phyloP scores from a whole-genome alignment of 1,140 invertebrate genomes.

The Helicoverpa armigera region DNA sequence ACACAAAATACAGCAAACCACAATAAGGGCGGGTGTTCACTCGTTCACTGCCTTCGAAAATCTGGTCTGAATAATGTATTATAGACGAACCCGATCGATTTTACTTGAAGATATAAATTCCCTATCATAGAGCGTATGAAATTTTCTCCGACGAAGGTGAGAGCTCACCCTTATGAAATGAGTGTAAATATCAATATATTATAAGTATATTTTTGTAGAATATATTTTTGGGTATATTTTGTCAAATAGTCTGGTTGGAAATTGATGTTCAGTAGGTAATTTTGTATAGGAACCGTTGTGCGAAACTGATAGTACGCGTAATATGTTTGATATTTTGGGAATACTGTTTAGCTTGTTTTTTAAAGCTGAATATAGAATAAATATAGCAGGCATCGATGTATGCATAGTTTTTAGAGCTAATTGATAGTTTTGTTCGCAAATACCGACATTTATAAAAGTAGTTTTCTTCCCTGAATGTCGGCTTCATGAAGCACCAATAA shows the following conservation, averaged over 20 bases:
- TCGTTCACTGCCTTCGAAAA: background rate
- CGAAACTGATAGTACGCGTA: background rate
- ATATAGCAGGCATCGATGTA: too few species aligned
- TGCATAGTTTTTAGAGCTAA: too few species aligned
- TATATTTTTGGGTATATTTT: conserved; percentile 10
- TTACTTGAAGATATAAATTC: conserved; percentile 26
- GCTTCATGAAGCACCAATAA: too few species aligned
- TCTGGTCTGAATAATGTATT: conserved; percentile 38
- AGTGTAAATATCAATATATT: conserved; percentile 26
- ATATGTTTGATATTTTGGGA: background rate
- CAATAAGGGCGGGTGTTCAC: background rate
- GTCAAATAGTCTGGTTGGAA: conserved; percentile 17
- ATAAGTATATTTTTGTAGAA: background rate
- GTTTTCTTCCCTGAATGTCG: too few species aligned
- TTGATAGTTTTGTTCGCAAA: too few species aligned
- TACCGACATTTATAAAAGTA: too few species aligned
- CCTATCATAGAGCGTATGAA: conserved; percentile 16
- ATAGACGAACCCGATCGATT: conserved; percentile 23
- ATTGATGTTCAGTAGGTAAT: background rate
- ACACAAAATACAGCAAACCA: background rate
- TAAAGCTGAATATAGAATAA: too few species aligned
- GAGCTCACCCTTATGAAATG: background rate
- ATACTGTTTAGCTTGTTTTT: too few species aligned
- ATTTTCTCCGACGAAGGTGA: background rate
- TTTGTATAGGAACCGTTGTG: background rate